Evolutionary conservation across 37 sponge, comb jelly and placozoan species (phyloP), one percentile per base, ranked within the genome.

Genomic region (Hormiphora californensis): DNA sequence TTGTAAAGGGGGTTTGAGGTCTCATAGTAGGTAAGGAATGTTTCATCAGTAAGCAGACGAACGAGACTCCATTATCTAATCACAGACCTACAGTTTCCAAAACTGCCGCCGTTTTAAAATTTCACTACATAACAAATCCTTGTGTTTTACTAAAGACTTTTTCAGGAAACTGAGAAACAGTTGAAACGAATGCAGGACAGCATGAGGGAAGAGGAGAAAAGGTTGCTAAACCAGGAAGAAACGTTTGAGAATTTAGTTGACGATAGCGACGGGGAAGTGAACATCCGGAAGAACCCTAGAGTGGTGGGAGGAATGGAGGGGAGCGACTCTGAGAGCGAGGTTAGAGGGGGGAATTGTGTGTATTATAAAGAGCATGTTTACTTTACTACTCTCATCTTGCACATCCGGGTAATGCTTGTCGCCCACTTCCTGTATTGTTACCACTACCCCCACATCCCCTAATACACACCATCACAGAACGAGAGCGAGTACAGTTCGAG

Each of bases 161-260:
- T 40, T 30, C 81, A 73, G 81, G 81, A 73, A 41, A 73, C 81
- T 9, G 81, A 73, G 46, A 73, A 73, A 40, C 81, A 73, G 38
- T 73, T 95, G 87, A 46, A 85, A 30, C 61, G 89, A 19, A 90
- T 96, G 89, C 94, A 96, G 90, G 57, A 86, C 21, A 89, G 89
- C 27, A 88, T 96, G 89, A 87, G 89, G 25, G 93, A 92, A 68
- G 92, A 94, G 31, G 92, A 96, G 87, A 85, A 89, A 65, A 89
- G 87, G 85, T 90, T 92, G 89, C 87, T 91, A 23, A 73, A 73
- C 44, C 81, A 73, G 38, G 38, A 27, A 38, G 63, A 85, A 33
- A 61, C 81, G 49, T 54, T 85, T 25, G 89, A 88, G 44, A 53
- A 88, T 36, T 34, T 43, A 1, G 85, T 65, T 7, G 51, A 46